A percentile compares a stretch with the other conserved stretches of the same genome.
Evolutionary conservation across 1,140 invertebrate species (phyloP).

Genomic region (Drosophila funebris): DNA sequence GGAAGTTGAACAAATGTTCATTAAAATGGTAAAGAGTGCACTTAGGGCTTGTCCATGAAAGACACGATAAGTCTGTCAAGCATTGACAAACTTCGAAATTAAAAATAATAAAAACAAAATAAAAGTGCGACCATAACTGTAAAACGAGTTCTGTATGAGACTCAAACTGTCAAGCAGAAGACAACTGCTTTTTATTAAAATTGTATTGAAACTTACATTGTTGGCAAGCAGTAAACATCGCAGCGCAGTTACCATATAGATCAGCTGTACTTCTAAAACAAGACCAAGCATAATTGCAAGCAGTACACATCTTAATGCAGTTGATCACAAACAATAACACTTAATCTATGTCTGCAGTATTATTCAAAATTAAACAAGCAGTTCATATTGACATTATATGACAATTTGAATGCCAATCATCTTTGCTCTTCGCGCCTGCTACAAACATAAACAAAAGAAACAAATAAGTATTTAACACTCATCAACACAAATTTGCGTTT

Average conservation of each 20-base stretch:
- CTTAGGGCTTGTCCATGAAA: conserved; percentile 18
- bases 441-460: background rate
- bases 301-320: background rate
- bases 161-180: conserved; percentile 1
- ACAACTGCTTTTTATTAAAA: too few species aligned
- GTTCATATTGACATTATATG: conserved; percentile 4
- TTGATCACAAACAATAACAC: too few species aligned
- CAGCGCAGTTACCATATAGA: too few species aligned
- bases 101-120: conserved; percentile 5
- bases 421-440: conserved; percentile 11
- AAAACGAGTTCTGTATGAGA: background rate
- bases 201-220: too few species aligned
- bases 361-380: background rate
- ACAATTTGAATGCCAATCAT: conserved; percentile 19
- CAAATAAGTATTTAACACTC: conserved; percentile 10
- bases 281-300: background rate
- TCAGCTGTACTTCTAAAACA: too few species aligned
- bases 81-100: conserved; percentile 11
- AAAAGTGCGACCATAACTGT: background rate
- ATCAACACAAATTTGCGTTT: conserved; percentile 20
- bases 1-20: conserved; percentile 13
- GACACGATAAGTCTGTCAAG: background rate
- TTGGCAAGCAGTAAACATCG: background rate
- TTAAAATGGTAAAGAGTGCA: conserved; percentile 21
- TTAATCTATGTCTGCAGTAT: too few species aligned